Conservation (phyloP, 2,888 invertebrate genomes). For the Sarcophaga variegata region DNA sequence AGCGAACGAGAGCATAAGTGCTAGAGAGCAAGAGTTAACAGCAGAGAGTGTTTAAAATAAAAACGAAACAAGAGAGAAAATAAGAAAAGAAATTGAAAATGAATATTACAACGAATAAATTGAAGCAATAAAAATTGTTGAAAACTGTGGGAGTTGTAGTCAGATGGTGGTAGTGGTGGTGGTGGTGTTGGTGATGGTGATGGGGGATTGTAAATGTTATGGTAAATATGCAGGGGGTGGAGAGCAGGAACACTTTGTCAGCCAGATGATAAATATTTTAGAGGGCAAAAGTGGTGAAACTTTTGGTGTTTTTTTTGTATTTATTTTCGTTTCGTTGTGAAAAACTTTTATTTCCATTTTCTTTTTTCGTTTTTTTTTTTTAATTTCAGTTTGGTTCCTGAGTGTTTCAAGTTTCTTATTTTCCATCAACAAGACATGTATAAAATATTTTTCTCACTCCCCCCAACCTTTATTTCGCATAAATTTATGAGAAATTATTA, state of each 20-base stretch:
- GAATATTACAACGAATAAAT: slow-evolving; percentile 24
- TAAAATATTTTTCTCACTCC: too few species aligned
- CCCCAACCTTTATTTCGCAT: neutral
- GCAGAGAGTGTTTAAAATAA: slow-evolving; percentile 13
- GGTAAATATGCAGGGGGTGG: neutral
- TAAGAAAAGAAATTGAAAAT: slow-evolving; percentile 8
- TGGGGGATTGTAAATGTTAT: neutral
- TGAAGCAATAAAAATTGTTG: neutral
- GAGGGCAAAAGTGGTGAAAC: slow-evolving; percentile 67
- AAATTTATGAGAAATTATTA: slow-evolving; percentile 48
- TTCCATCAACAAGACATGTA: neutral
- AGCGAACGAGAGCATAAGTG: slow-evolving; percentile 11
- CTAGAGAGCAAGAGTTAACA: slow-evolving; percentile 6
- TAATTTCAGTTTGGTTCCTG: slow-evolving; percentile 9
- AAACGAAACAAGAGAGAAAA: neutral
- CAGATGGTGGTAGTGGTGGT: neutral
- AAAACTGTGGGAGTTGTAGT: too few species aligned
- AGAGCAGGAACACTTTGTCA: slow-evolving; percentile 9
- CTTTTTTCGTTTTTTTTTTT: slow-evolving; percentile 9
- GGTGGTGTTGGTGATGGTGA: neutral
- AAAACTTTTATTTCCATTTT: slow-evolving; percentile 16
- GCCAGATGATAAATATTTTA: slow-evolving; percentile 66
- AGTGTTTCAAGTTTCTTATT: slow-evolving; percentile 16
- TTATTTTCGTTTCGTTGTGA: neutral
- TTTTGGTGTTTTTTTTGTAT: slow-evolving; percentile 26